Evolutionary conservation across 1,140 invertebrate species (phyloP).

Genomic region (Palaemon carinicauda): DNA sequence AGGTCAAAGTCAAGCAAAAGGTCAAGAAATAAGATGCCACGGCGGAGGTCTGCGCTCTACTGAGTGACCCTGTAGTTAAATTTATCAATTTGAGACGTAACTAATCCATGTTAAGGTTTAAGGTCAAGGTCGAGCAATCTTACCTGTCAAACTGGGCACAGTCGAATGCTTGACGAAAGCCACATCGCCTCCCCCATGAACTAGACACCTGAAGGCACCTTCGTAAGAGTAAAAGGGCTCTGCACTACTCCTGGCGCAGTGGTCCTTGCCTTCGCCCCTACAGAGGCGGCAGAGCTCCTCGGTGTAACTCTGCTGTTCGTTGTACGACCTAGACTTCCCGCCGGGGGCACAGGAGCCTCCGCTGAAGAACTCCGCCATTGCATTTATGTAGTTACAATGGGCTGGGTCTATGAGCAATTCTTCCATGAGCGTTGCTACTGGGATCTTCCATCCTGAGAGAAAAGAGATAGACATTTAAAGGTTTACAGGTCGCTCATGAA

Average conservation of each 20-base stretch:
- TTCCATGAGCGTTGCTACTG: constrained; percentile 66
- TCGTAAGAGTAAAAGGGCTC: constrained; percentile 89
- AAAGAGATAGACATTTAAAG: too few species aligned
- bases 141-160: constrained; percentile 77
- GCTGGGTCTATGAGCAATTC: constrained; percentile 65
- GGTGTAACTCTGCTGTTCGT: constrained; percentile 65
- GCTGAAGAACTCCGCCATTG: constrained; percentile 70
- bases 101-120: too few species aligned
- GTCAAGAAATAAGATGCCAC: too few species aligned
- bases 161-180: constrained; percentile 94
- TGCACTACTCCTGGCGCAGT: constrained; percentile 19
- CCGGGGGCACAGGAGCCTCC: constrained; percentile 71
- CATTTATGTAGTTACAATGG: constrained; percentile 69
- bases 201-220: constrained; percentile 88
- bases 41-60: too few species aligned
- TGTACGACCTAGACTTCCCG: constrained; percentile 66
- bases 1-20: too few species aligned
- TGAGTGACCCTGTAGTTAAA: too few species aligned
- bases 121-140: too few species aligned
- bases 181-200: constrained; percentile 96
- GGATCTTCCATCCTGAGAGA: constrained; percentile 68
- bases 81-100: too few species aligned
- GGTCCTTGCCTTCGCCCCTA: neutral
- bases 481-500: too few species aligned
- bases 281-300: constrained; percentile 48